phyloP scores from a whole-genome alignment of 2,113 vertebrate genomes.

The Bujurquina vittata region DNA sequence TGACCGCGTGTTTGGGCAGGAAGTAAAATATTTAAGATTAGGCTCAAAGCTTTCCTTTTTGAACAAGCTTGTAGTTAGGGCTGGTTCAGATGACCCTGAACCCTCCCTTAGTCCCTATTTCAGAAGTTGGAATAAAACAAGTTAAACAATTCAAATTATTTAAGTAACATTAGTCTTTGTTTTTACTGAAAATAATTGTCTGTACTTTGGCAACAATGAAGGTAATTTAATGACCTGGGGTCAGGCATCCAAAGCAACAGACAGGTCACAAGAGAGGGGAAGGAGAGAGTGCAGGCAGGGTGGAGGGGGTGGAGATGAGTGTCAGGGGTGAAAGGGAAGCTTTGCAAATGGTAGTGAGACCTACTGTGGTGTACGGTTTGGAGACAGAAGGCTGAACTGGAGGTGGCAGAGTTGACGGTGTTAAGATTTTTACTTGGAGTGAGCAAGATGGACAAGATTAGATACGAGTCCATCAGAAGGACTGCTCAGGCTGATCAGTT shows the following conservation, averaged over 20 bases:
- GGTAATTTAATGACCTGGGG: not conserved
- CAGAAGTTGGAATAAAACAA: not conserved
- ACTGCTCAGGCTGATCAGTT: not conserved
- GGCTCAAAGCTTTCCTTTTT: not conserved
- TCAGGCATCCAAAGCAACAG: not conserved
- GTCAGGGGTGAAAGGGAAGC: not conserved
- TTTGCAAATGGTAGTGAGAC: not conserved
- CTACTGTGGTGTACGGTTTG: not conserved
- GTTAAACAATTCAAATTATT: no score
- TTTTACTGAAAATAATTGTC: not conserved
- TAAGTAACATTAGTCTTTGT: no score
- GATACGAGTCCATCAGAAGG: not conserved
- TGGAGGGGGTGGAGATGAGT: not conserved
- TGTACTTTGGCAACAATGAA: not conserved
- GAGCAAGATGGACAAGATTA: not conserved
- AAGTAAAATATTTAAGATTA: not conserved
- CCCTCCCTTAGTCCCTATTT: not conserved
- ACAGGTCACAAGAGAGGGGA: not conserved
- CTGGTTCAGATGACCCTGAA: no score
- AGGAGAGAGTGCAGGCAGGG: not conserved
- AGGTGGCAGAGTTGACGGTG: not conserved
- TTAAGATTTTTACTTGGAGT: not conserved
- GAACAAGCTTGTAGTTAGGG: no score
- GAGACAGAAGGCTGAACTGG: not conserved
- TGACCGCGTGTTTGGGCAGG: no score